Percentiles rank a stretch among this genome's conserved stretches.
These are phyloP conservation scores for Bucorvus abyssinicus DNA, from an alignment of 2,797 vertebrate genomes.

Conservation along the genomic window DNA sequence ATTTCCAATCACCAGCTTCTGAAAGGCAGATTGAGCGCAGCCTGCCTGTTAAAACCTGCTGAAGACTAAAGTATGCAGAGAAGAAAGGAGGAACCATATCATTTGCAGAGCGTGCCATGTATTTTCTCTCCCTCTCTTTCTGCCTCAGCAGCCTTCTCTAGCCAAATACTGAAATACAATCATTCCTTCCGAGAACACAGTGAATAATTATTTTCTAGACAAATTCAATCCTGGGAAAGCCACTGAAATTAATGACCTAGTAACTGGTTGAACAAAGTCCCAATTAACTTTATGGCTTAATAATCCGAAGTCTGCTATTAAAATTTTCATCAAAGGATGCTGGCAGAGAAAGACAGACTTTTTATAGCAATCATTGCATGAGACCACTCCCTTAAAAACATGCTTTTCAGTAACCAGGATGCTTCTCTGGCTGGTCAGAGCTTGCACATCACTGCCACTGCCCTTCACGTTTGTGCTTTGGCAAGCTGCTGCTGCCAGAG, in stretches of 20 bases:
- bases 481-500: background rate
- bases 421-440: background rate
- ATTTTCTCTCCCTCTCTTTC: background rate
- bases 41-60: background rate
- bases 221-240: background rate
- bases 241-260: background rate
- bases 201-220: conserved; percentile 11
- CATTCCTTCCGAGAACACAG: background rate
- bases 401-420: background rate
- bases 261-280: background rate
- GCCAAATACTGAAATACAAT: conserved; percentile 4
- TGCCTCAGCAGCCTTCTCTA: background rate
- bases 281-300: background rate
- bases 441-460: background rate
- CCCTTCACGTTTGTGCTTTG: background rate
- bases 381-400: background rate
- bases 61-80: conserved; percentile 10
- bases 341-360: background rate
- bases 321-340: background rate
- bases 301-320: background rate
- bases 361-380: background rate
- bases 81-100: background rate
- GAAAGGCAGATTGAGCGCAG: conserved; percentile 13
- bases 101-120: conserved; percentile 19
- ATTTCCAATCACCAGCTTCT: background rate